Conservation (phyloP, 2,113 vertebrate genomes). For the Ariopsis seemanni region DNA sequence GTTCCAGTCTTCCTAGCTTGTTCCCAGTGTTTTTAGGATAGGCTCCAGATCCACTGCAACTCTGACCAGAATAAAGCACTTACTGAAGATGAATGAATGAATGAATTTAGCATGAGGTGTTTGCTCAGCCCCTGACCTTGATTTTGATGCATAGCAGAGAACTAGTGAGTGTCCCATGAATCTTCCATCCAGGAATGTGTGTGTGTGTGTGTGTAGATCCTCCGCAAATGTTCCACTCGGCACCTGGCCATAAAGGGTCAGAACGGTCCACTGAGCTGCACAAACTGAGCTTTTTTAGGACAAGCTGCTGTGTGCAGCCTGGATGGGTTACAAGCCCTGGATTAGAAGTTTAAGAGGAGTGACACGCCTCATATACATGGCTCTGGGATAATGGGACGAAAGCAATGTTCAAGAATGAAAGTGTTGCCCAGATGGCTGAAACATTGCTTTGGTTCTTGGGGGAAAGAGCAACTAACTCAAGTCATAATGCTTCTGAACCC, state of each 20-base stretch:
- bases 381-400: conserved; percentile 12
- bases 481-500: neutral
- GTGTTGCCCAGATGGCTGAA: conserved; percentile 6
- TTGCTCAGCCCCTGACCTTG: conserved; percentile 49
- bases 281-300: conserved; percentile 60
- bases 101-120: conserved; percentile 9
- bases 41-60: neutral
- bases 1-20: neutral
- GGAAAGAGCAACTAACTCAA: neutral
- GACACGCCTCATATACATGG: conserved; percentile 25
- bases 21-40: neutral
- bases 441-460: neutral
- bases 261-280: conserved; percentile 68
- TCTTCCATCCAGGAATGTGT: conserved; percentile 42
- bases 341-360: conserved; percentile 10
- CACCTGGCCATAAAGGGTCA: conserved; percentile 65
- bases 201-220: conserved; percentile 45
- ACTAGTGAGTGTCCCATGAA: conserved; percentile 38
- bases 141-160: conserved; percentile 48
- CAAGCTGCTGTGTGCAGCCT: conserved; percentile 10
- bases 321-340: conserved; percentile 27
- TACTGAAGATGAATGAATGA: neutral
- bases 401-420: neutral
- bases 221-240: conserved; percentile 61
- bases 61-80: neutral